Base-by-base conservation (phyloP, 2,888 invertebrate species). In the Leptarthrus brevirostris region DNA sequence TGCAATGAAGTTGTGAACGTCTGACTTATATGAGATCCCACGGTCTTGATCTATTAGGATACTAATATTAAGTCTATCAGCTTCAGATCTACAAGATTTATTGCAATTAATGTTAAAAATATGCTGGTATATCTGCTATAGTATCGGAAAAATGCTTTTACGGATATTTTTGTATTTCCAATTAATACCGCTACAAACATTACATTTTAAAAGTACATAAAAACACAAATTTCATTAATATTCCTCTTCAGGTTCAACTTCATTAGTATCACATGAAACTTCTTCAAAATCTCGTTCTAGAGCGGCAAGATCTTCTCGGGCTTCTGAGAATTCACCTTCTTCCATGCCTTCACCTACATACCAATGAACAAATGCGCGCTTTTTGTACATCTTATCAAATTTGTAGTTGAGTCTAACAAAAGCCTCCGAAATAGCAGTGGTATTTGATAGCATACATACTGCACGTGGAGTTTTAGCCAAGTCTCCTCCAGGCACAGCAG, bases 291-390 rank as follows among this genome's bases (percentile, higher is more conserved):
- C 92, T 79, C 90, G 87, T 83, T 92, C 92, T 2, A 92, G 85
- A 20, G 90, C 89, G 70, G 89, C 91, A 77, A 94, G 86, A 84
- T 93, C 92, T 81, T 93, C 93, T 24, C 93, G 87, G 20, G 93
- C 93, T 82, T 94, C 93, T 5, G 90, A 88, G 85, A 94, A 93
- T 84, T 94, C 94, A 0, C 93, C 93, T 82, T 92, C 92, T 81
- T 92, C 92, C 93, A 93, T 93, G 72, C 93, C 93, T 83, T 93
- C 92, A 52, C 91, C 91, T 8, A 91, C 91, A 81, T 92, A 94
- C 96, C 96, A 96, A 85, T 96, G 95, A 76, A 96, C 94, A 82
- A 96, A 96, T 52, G 95, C 95, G 76, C 94, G 87, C 86, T 95
- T 95, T 79, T 93, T 91, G 86, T 92, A 96, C 94, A 96, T 95